Evolutionary conservation across 2,113 vertebrate species (phyloP), one percentile per base, ranked within the genome.

Genomic region (Heloderma charlesbogerti): DNA sequence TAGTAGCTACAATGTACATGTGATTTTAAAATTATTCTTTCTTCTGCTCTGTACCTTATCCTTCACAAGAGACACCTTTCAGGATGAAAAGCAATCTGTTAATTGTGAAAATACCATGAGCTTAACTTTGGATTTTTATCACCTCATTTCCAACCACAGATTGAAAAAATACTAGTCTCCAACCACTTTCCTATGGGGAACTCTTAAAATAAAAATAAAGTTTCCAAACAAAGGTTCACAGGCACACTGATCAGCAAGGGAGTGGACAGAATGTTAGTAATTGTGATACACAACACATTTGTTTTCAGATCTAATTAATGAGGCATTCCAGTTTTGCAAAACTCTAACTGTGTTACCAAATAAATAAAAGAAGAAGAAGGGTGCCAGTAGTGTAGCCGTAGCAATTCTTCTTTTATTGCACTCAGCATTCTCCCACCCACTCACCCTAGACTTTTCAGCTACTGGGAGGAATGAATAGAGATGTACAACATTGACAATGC

Each of bases 401-500:
- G 34, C 54, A 75, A 31, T 87, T 43, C 31, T 63, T 84, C 67
- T 16, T 75, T 60, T 12, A 63, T 6, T 63, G 51, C 8, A 12
- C 8, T 77, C 7, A 66, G 82, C 54, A 85, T 29, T 40, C 27
- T 34, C 9, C 22, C 43, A 8, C 9, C 22, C 4, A 15, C 6
- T 7, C 45, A 16, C 6, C 6, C 6, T 80, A 69, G 85, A 37
- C 71, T 37, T 13, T 48, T 54, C 16, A 89, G 80, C 82, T 91
- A 86, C 81, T 74, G 86, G 43, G 45, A 88, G 82, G 40, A 91
- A 90, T 89, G 74, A 84, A 84, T 84, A 57, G 0, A 77, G 2
- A 57, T 94, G 89, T 92, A 86, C 91, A 96, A 91, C 22, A 82
- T 22, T 83, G 45, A 31, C 43, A 86, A 88, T 93, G 91, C 67